These are phyloP conservation scores for Microtus pennsylvanicus DNA, from an alignment of 2,113 vertebrate species.

Conservation along the genomic window DNA sequence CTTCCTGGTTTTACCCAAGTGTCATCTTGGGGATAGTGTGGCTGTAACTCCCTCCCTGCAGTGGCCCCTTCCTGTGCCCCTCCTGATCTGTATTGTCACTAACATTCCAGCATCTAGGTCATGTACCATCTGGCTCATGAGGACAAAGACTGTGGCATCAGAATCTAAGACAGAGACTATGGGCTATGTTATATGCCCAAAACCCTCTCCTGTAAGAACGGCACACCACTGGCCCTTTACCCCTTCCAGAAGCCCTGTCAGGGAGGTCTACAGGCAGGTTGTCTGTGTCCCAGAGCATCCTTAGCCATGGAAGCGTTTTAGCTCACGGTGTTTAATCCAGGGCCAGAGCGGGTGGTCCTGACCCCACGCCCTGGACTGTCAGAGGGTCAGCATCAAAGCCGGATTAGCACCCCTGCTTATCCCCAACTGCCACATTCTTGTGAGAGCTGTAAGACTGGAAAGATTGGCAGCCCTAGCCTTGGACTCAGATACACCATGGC, in stretches of 20 bases:
- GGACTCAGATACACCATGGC: neutral
- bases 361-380: neutral
- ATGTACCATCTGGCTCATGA: rapidly evolving
- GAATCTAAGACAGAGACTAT: neutral
- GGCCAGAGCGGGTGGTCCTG: constrained; percentile 51
- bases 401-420: constrained; percentile 35
- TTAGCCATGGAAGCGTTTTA: neutral
- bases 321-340: neutral
- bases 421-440: neutral
- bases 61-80: neutral
- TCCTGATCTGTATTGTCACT: neutral
- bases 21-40: neutral
- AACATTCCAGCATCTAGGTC: rapidly evolving
- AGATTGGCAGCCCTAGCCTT: neutral
- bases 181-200: neutral
- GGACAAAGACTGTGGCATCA: neutral
- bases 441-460: neutral
- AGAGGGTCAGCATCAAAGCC: constrained; percentile 60
- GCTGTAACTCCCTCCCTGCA: neutral
- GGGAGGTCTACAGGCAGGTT: neutral
- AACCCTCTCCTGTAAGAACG: rapidly evolving
- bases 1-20: neutral
- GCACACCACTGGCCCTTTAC: neutral
- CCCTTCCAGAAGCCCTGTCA: neutral
- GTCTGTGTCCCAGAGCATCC: neutral